These are phyloP conservation scores for Gryllus longicercus DNA, from an alignment of 2,888 invertebrate genomes.

Conservation along the genomic window DNA sequence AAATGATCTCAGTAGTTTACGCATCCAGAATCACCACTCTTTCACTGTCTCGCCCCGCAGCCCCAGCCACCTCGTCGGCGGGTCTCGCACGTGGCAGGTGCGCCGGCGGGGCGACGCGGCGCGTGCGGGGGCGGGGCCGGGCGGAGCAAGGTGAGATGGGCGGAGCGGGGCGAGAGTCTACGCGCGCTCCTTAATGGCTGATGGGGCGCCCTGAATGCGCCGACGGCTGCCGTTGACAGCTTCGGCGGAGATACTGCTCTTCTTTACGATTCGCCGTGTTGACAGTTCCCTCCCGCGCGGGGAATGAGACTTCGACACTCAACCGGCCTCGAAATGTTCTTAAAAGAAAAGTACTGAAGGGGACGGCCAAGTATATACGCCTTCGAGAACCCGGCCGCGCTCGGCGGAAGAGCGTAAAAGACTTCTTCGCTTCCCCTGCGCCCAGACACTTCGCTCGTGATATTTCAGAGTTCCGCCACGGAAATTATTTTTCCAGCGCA, in stretches of 20 bases:
- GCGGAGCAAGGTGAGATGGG: background rate
- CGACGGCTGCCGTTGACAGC: conserved; percentile 1
- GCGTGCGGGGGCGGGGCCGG: no score
- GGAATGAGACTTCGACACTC: background rate
- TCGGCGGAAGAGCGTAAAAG: background rate
- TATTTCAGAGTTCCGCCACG: background rate
- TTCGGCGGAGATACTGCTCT: conserved; percentile 1
- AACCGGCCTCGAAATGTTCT: background rate
- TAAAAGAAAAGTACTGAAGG: background rate
- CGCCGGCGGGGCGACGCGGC: no score
- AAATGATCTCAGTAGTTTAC: no score
- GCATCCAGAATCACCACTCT: no score
- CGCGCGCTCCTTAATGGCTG: background rate
- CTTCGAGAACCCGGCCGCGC: background rate
- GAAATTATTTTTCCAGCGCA: no score
- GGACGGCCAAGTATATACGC: background rate
- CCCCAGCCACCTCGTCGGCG: no score
- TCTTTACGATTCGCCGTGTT: conserved; percentile 17
- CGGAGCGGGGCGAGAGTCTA: background rate
- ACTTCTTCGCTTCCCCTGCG: background rate
- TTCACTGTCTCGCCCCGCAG: no score
- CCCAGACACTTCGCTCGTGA: background rate
- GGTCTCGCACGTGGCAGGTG: no score
- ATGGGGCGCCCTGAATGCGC: background rate
- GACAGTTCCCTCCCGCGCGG: conserved; percentile 1